Conservation (phyloP, 1,140 invertebrate genomes). For the Dysdera silvatica region DNA sequence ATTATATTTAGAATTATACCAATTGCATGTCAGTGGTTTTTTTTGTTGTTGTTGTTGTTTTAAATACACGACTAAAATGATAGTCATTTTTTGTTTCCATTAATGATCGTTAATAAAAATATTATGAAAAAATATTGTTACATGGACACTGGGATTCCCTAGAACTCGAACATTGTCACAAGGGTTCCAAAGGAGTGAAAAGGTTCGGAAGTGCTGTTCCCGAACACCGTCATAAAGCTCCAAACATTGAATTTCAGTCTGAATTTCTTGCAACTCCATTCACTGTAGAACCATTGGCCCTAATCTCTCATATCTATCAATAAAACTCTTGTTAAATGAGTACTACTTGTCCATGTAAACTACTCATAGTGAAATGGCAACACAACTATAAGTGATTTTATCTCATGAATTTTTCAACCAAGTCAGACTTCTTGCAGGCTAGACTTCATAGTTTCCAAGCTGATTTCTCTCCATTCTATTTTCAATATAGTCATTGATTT, state of each 20-base stretch:
- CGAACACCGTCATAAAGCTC: not conserved
- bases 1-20: no score
- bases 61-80: no score
- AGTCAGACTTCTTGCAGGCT: conserved; percentile 3
- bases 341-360: conserved; percentile 16
- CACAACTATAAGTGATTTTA: conserved; percentile 5
- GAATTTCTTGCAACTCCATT: conserved; percentile 6
- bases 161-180: no score
- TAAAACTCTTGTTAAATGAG: conserved; percentile 11
- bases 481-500: not conserved
- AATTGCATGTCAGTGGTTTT: no score
- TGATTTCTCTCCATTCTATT: conserved; percentile 8
- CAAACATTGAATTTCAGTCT: no score
- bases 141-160: no score
- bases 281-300: not conserved
- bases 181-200: no score
- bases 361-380: conserved; percentile 5
- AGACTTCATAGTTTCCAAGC: not conserved
- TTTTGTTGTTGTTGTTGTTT: no score
- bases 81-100: no score
- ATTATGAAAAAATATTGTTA: no score
- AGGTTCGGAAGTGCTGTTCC: no score
- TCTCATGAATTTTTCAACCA: not conserved
- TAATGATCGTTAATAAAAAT: no score
- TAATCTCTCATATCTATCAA: conserved; percentile 3